Evolutionary conservation across 2,113 vertebrate genomes (phyloP).

Genomic region (Prinia subflava): DNA sequence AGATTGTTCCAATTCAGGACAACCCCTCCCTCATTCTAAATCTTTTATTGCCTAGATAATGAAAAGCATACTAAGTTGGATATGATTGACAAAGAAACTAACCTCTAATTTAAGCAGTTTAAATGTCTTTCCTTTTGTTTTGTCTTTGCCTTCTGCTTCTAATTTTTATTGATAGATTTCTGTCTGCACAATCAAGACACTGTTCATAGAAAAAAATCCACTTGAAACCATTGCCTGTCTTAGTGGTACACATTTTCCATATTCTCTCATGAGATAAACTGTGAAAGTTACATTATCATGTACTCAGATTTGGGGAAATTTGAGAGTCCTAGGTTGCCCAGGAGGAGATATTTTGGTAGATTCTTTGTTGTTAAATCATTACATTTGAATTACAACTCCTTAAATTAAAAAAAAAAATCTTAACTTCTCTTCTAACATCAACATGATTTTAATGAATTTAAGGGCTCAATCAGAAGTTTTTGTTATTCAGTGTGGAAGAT

Average conservation of each 20-base stretch:
- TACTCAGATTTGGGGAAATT: background rate
- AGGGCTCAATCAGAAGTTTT: background rate
- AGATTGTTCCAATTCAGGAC: constrained; percentile 5
- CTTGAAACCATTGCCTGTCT: background rate
- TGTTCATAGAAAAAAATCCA: background rate
- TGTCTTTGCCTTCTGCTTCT: background rate
- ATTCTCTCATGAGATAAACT: background rate
- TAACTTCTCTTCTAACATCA: background rate
- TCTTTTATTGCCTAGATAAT: constrained; percentile 31
- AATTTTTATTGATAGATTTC: background rate
- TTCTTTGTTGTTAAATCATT: background rate
- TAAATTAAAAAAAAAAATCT: background rate
- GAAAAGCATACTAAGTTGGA: background rate
- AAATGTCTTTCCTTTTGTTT: background rate
- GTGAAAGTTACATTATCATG: background rate
- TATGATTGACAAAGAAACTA: background rate
- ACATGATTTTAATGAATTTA: background rate
- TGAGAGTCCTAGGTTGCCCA: background rate
- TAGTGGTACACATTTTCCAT: background rate
- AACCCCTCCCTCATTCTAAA: background rate
- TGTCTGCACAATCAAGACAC: background rate
- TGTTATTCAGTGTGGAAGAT: background rate
- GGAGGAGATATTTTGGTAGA: background rate
- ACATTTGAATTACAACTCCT: rapidly evolving
- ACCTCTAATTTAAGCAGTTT: background rate